A percentile compares a stretch with the other conserved stretches of the same genome.
phyloP scores from a whole-genome alignment of 2,113 vertebrate genomes.

The Macaca nemestrina region DNA sequence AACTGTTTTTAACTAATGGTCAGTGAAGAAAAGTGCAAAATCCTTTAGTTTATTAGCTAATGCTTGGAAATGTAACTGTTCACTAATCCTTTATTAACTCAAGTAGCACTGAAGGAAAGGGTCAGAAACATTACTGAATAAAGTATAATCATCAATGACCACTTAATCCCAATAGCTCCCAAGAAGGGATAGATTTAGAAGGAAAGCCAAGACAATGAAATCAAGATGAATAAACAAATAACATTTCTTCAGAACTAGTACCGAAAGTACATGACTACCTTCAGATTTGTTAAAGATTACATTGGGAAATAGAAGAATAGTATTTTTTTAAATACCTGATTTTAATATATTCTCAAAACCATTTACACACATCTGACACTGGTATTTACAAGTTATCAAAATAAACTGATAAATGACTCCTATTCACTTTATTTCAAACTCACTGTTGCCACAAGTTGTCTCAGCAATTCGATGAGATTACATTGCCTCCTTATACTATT shows the following conservation, averaged over 20 bases:
- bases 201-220: neutral
- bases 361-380: constrained; percentile 38
- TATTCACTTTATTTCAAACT: constrained; percentile 55
- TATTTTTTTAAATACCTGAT: neutral
- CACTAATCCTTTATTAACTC: constrained; percentile 2
- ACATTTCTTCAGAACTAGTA: neutral
- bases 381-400: neutral
- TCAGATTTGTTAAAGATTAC: constrained; percentile 9
- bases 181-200: neutral
- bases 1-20: neutral
- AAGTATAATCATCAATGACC: neutral
- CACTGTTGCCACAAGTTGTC: constrained; percentile 21
- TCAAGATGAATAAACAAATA: neutral
- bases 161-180: neutral
- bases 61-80: neutral
- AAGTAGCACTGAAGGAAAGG: neutral
- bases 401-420: constrained; percentile 35
- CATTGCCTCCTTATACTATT: neutral
- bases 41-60: neutral
- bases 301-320: neutral
- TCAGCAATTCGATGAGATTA: constrained; percentile 27
- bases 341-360: constrained; percentile 47
- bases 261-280: neutral
- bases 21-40: neutral
- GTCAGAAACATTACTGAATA: neutral